phyloP scores from a whole-genome alignment of 64 coral and sea anemone species.

The Stichodactyla mertensii region DNA sequence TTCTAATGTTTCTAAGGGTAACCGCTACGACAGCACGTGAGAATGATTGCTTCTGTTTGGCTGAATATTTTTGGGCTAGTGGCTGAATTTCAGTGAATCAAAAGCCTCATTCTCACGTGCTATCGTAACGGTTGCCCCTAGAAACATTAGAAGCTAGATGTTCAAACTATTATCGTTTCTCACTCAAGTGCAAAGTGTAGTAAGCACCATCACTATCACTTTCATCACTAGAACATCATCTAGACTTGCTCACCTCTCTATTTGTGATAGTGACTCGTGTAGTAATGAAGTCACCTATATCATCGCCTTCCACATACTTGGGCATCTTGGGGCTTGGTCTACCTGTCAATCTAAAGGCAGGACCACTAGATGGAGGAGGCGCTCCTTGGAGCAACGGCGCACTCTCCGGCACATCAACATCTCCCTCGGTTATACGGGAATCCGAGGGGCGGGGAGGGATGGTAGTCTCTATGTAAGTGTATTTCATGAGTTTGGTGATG shows the following conservation, averaged over 20 bases:
- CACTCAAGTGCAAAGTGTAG: too few relatives aligned
- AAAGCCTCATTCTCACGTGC: too few relatives aligned
- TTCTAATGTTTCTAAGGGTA: too few relatives aligned
- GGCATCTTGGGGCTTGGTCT: conserved; percentile 22
- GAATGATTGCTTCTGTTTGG: too few relatives aligned
- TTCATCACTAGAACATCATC: too few relatives aligned
- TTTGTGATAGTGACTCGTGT: conserved; percentile 20
- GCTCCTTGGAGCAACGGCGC: conserved; percentile 14
- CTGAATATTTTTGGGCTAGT: too few relatives aligned
- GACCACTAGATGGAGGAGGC: background rate
- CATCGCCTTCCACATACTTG: conserved; percentile 26
- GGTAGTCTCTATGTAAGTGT: conserved; percentile 75
- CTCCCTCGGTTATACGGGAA: conserved; percentile 35
- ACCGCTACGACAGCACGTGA: too few relatives aligned
- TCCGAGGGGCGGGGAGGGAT: conserved; percentile 5
- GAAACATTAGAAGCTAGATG: too few relatives aligned
- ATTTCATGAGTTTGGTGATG: conserved; percentile 92
- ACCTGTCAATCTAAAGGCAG: conserved; percentile 14
- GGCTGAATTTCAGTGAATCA: too few relatives aligned
- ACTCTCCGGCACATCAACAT: conserved; percentile 57
- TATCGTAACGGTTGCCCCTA: too few relatives aligned
- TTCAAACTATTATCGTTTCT: too few relatives aligned
- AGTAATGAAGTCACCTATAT: conserved; percentile 25
- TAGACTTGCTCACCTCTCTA: conserved; percentile 1
- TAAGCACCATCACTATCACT: too few relatives aligned